phyloP scores from a whole-genome alignment of 2,113 vertebrate genomes.

The Peromyscus maniculatus region DNA sequence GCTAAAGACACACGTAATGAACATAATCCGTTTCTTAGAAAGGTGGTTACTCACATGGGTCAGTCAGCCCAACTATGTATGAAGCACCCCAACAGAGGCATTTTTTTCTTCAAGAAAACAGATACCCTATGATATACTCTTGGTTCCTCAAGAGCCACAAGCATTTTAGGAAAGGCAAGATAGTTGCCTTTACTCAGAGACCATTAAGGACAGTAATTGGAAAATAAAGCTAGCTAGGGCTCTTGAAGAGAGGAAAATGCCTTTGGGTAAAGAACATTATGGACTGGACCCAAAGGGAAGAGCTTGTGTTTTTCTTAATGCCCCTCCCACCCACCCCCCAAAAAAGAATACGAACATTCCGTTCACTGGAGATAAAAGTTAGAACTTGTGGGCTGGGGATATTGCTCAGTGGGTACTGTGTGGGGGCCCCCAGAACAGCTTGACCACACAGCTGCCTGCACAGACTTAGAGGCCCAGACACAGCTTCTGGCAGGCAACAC shows the following conservation, averaged over 20 bases:
- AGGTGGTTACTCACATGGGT: background rate
- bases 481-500: too few relatives aligned
- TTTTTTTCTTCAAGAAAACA: background rate
- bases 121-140: background rate
- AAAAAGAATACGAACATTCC: background rate
- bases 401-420: background rate
- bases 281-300: background rate
- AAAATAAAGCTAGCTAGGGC: background rate
- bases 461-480: too few relatives aligned
- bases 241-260: conserved; percentile 32
- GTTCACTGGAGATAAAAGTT: background rate
- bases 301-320: background rate
- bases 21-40: conserved; percentile 21
- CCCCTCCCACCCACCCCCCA: background rate
- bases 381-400: background rate
- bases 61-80: background rate
- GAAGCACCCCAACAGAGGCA: background rate
- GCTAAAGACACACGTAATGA: background rate
- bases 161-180: conserved; percentile 9
- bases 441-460: too few relatives aligned
- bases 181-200: background rate
- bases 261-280: background rate
- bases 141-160: background rate
- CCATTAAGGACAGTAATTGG: conserved; percentile 21
- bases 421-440: too few relatives aligned